Conservation (phyloP, 2,888 invertebrate species). For the Sesia apiformis region DNA sequence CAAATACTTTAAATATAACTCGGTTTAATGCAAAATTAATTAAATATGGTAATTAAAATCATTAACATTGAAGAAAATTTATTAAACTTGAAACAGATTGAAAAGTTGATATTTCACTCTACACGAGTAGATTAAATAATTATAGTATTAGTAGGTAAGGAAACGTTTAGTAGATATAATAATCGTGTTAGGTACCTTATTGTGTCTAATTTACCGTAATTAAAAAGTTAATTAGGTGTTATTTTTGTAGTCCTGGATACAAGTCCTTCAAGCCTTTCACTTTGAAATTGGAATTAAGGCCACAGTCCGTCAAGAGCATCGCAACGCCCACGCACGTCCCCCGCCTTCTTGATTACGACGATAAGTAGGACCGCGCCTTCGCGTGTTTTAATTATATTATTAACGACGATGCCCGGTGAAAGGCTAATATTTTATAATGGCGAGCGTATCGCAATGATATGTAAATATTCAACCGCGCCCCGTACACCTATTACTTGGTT, state of each 20-base stretch:
- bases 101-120: too few relatives aligned
- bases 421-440: conserved; percentile 72
- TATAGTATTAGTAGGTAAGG: too few relatives aligned
- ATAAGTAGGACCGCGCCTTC: conserved; percentile 65
- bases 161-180: too few relatives aligned
- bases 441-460: conserved; percentile 69
- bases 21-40: too few relatives aligned
- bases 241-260: neutral
- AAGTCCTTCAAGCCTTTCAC: conserved; percentile 2
- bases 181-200: too few relatives aligned
- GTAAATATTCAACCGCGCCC: conserved; percentile 69
- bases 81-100: too few relatives aligned
- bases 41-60: too few relatives aligned
- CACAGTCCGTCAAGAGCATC: conserved; percentile 5
- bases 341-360: conserved; percentile 54
- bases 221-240: too few relatives aligned
- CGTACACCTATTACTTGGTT: conserved; percentile 42
- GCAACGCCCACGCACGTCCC: conserved; percentile 21
- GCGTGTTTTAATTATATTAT: conserved; percentile 74
- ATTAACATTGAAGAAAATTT: too few relatives aligned
- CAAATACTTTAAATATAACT: neutral
- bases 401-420: conserved; percentile 63
- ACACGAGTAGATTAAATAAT: too few relatives aligned
- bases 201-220: too few relatives aligned
- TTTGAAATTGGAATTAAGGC: conserved; percentile 7